phyloP scores from a whole-genome alignment of 2,113 vertebrate species.

The Pelusios castaneus region DNA sequence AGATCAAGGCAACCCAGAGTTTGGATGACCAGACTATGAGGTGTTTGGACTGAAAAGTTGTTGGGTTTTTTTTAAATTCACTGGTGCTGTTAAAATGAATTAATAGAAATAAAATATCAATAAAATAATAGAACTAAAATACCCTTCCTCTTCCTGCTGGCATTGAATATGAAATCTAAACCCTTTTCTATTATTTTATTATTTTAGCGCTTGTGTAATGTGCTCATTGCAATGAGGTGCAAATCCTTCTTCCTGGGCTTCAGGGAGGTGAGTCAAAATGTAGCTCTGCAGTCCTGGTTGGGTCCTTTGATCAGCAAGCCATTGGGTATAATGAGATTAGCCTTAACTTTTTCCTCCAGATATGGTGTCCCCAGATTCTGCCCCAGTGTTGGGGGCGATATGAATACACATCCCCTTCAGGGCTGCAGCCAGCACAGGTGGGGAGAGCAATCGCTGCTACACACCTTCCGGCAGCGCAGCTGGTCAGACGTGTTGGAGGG shows the following conservation, averaged over 20 bases:
- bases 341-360: neutral
- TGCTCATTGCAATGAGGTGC: conserved; percentile 14
- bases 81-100: conserved; percentile 24
- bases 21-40: conserved; percentile 34
- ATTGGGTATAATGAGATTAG: neutral
- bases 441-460: neutral
- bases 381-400: neutral
- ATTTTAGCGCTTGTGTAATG: neutral
- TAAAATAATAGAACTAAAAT: conserved; percentile 37
- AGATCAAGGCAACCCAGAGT: conserved; percentile 57
- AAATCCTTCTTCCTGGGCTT: neutral
- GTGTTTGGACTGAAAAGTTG: conserved; percentile 30
- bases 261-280: neutral
- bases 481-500: rapidly evolving
- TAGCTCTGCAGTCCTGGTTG: neutral
- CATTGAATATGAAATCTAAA: conserved; percentile 32
- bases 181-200: neutral
- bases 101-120: neutral
- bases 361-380: neutral
- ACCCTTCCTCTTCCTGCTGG: neutral
- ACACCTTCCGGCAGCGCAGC: rapidly evolving
- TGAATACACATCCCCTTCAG: neutral
- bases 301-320: neutral
- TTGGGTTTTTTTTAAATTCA: conserved; percentile 72
- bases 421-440: neutral